A percentile compares a stretch with the other conserved stretches of the same genome.
Conservation (phyloP, 2,888 invertebrate species). For the Tyria jacobaeae region DNA sequence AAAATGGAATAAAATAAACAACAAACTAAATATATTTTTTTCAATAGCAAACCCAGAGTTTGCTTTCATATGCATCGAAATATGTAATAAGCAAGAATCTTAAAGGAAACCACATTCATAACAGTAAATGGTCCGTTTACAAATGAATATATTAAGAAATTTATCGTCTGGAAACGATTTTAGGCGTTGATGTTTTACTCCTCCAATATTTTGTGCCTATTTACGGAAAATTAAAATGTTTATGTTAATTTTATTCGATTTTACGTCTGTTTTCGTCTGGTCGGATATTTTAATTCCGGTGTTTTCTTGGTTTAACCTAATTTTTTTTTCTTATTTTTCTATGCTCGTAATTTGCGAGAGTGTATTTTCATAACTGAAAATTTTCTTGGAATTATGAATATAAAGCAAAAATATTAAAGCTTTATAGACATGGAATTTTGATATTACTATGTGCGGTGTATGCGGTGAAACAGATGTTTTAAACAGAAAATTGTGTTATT, state of each 20-base stretch:
- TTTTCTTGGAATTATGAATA: neutral
- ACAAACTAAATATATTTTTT: neutral
- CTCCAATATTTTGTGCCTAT: constrained; percentile 35
- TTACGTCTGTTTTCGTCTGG: constrained; percentile 8
- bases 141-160: constrained; percentile 70
- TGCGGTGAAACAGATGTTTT: no score
- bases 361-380: constrained; percentile 2
- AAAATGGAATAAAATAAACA: constrained; percentile 22
- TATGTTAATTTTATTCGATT: constrained; percentile 24
- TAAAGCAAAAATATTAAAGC: no score
- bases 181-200: constrained; percentile 52
- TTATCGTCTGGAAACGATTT: constrained; percentile 68
- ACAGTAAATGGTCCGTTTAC: constrained; percentile 73
- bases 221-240: constrained; percentile 16
- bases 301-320: neutral
- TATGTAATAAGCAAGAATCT: constrained; percentile 65
- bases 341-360: neutral
- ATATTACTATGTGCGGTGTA: no score
- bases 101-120: constrained; percentile 68
- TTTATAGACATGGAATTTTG: no score
- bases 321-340: constrained; percentile 6
- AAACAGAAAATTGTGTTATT: no score
- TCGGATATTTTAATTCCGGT: neutral
- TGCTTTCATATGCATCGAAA: constrained; percentile 49
- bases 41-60: constrained; percentile 10